These are phyloP conservation scores for Urosaurus nigricauda DNA, from an alignment of 2,797 vertebrate species.

Conservation along the genomic window DNA sequence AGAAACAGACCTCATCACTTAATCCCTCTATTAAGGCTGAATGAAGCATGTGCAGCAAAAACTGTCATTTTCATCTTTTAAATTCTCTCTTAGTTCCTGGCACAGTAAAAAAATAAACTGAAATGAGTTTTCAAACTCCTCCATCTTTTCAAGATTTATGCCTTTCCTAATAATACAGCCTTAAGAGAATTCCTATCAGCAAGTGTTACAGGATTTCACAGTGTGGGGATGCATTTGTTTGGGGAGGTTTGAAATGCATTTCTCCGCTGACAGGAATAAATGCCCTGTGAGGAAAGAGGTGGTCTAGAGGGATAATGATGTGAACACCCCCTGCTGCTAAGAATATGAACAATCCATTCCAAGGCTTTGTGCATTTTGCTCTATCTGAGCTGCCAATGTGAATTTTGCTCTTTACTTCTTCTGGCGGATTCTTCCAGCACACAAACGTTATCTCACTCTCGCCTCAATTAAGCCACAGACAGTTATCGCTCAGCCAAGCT, in stretches of 20 bases:
- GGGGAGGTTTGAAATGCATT: constrained; percentile 35
- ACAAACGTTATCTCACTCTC: constrained; percentile 30
- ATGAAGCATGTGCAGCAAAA: background rate
- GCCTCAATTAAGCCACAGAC: constrained; percentile 42
- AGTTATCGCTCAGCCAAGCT: constrained; percentile 38
- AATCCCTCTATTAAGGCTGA: background rate
- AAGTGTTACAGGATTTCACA: constrained; percentile 48
- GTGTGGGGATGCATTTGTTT: constrained; percentile 36
- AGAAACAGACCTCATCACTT: background rate
- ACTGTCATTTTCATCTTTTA: constrained; percentile 10
- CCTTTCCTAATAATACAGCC: constrained; percentile 26
- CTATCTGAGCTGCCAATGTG: constrained; percentile 41
- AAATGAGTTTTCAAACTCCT: constrained; percentile 32
- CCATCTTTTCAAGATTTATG: background rate
- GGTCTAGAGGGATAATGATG: constrained; percentile 41
- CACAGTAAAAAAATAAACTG: background rate
- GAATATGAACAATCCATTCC: constrained; percentile 45
- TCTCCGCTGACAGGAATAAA: constrained; percentile 43
- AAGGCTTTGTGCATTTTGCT: constrained; percentile 33
- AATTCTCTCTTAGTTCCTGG: background rate
- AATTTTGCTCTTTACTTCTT: constrained; percentile 39
- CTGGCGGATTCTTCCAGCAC: constrained; percentile 21
- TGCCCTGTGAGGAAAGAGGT: constrained; percentile 36
- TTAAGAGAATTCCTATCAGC: constrained; percentile 12
- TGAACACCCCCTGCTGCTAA: constrained; percentile 52